Conservation (phyloP, 2,113 vertebrate genomes). For the Litocranius walleri region DNA sequence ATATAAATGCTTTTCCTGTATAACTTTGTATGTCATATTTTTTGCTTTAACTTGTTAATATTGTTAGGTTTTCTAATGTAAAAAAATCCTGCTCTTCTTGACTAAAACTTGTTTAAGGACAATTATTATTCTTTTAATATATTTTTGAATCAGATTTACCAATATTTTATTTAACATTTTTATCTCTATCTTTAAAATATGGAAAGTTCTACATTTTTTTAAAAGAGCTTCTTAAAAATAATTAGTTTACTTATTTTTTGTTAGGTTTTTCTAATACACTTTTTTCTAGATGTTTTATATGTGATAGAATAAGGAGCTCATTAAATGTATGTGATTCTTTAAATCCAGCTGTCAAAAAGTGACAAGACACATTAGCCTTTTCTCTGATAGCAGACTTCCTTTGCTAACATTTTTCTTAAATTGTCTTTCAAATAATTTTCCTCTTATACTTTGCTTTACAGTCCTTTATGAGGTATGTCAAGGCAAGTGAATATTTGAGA, state of each 20-base stretch:
- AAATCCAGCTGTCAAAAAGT: neutral
- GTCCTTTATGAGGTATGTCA: neutral
- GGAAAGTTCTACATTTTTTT: neutral
- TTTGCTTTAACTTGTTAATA: neutral
- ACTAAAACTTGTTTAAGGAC: neutral
- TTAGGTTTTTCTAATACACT: neutral
- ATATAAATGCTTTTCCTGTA: neutral
- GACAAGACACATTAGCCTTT: neutral
- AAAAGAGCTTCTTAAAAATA: neutral
- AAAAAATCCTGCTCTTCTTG: neutral
- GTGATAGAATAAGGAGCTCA: neutral
- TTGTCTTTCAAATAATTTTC: neutral
- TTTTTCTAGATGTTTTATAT: neutral
- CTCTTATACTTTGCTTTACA: neutral
- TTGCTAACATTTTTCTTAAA: neutral
- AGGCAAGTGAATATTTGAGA: neutral
- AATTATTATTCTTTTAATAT: neutral
- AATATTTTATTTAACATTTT: neutral
- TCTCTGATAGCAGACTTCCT: neutral
- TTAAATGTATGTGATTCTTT: neutral
- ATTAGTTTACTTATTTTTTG: neutral
- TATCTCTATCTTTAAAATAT: neutral
- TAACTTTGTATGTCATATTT: neutral
- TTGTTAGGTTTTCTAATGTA: neutral
- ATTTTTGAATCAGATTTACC: neutral